Percentiles rank a stretch among this genome's conserved stretches.
Conservation (phyloP, 2,113 vertebrate genomes). For the Nothoprocta perdicaria region DNA sequence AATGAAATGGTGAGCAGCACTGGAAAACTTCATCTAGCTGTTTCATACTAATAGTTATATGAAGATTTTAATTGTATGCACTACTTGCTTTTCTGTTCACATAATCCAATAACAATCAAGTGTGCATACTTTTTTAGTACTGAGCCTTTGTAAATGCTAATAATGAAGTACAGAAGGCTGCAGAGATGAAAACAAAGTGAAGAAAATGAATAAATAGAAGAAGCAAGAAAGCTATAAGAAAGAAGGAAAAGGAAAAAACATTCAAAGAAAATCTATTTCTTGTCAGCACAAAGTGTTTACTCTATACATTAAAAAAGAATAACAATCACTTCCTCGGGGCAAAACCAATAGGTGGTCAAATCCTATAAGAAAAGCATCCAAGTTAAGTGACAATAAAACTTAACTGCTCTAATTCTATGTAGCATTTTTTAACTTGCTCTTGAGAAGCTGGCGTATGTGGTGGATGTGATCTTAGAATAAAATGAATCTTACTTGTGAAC, state of each 20-base stretch:
- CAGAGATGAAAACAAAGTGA: neutral
- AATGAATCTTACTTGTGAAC: neutral
- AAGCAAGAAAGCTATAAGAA: neutral
- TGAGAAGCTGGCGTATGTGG: neutral
- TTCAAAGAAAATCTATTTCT: neutral
- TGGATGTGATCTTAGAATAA: neutral
- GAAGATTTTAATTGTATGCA: neutral
- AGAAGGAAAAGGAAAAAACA: neutral
- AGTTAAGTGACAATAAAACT: neutral
- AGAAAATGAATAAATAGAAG: neutral
- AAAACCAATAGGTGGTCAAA: neutral
- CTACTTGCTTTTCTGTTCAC: neutral
- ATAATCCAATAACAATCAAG: neutral
- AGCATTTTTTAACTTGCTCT: neutral
- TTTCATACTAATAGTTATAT: neutral
- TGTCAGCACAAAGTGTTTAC: neutral
- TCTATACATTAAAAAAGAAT: neutral
- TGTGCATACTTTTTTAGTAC: neutral
- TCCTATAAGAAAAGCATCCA: neutral
- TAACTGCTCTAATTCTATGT: neutral
- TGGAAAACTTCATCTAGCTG: neutral
- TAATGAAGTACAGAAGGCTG: neutral
- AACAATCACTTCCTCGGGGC: neutral
- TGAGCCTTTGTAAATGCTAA: neutral
- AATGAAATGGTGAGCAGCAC: neutral